Evolutionary conservation across 2,888 invertebrate genomes (phyloP), one percentile per base, ranked within the genome.

Genomic region (Plebejus anna): DNA sequence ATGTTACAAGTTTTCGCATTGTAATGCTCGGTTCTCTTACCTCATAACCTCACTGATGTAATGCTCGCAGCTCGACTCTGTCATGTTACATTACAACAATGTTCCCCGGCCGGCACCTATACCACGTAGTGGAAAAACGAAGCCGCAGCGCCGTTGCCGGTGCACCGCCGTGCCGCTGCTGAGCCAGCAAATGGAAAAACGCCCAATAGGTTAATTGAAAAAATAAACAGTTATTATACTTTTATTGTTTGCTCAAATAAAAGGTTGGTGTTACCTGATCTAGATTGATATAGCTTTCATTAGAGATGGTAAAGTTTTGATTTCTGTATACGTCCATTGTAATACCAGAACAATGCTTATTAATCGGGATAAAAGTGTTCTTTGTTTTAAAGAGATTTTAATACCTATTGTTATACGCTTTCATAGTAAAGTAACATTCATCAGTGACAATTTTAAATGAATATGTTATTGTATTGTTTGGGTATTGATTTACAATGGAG

Each of bases 251-350:
- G 22, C 59, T 59, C 13, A n/a, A 59, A 59, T 16, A 55, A 55
- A 55, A 55, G 55, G 55, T 55, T 55, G 16, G 55, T 4, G 16
- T 4, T 55, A 55, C 16, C 61, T 28, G 61, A 28, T 61, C 75
- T 77, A 79, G 78, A 79, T 79, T 77, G 76, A 70, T 76, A 79
- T 76, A 78, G 59, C 76, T 78, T 76, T 77, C 77, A 75, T 72
- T 61, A 75, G 75, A 73, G 73, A 75, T 55, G 70, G 32, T 55
- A 42, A 36, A 28, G 66, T 77, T 75, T 75, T 75, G 73, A 75
- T 73, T 73, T 73, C 73, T 73, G 73, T 73, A 55, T 55, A 72
- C 72, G 55, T 16, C 36, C 51, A 55, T 38, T 55, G 55, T 71
- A 71, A 57, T 71, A 57, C 16, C 22, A 38, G 47, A 75, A 55